Percentiles rank a stretch among this genome's conserved stretches.
phyloP scores from a whole-genome alignment of 2,113 vertebrate species.

The Pagrus major region DNA sequence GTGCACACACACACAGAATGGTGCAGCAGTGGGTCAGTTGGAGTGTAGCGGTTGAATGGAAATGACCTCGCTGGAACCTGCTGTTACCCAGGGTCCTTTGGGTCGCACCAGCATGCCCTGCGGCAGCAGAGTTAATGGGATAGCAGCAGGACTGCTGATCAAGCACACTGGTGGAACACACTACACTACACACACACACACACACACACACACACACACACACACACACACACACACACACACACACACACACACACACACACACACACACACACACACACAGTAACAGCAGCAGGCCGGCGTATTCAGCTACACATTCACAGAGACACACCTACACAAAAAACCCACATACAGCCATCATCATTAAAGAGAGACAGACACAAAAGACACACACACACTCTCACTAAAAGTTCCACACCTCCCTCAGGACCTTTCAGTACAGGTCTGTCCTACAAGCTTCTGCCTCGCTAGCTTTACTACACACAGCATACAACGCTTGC shows the following conservation, averaged over 20 bases:
- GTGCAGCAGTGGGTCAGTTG: conserved; percentile 39
- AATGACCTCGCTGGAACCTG: conserved; percentile 70
- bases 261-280: conserved; percentile 31
- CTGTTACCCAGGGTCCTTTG: conserved; percentile 71
- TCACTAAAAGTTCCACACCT: background rate
- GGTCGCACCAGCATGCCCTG: conserved; percentile 67
- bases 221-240: conserved; percentile 23
- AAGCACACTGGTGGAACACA: conserved; percentile 63
- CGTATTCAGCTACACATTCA: conserved; percentile 36
- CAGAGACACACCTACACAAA: conserved; percentile 16
- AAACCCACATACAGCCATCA: background rate
- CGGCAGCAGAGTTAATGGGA: conserved; percentile 74
- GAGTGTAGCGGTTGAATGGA: conserved; percentile 65
- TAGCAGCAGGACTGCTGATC: conserved; percentile 77
- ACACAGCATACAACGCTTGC: conserved; percentile 21
- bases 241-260: conserved; percentile 64
- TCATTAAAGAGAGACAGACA: conserved; percentile 37
- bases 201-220: conserved; percentile 46
- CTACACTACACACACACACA: conserved; percentile 33
- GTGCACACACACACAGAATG: background rate
- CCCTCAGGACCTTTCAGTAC: conserved; percentile 30
- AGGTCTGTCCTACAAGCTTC: background rate
- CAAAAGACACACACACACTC: background rate
- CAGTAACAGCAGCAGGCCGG: conserved; percentile 4
- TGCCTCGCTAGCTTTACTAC: conserved; percentile 12